Conservation (phyloP, 2,113 vertebrate genomes). For the Ageneiosus marmoratus region DNA sequence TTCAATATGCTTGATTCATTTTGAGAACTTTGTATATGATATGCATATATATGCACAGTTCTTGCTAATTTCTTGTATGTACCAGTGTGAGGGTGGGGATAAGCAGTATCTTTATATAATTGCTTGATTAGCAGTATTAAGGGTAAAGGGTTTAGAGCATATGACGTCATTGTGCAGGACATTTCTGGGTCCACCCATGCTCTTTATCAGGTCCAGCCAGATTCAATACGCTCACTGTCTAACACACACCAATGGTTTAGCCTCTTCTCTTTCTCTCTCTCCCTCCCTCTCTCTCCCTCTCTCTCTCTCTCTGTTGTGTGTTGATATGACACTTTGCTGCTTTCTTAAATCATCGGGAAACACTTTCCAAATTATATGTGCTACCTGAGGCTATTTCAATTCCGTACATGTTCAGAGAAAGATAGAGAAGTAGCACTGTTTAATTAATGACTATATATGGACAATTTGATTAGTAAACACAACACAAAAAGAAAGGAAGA, state of each 20-base stretch:
- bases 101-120: neutral
- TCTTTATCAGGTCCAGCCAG: conserved; percentile 71
- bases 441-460: neutral
- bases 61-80: neutral
- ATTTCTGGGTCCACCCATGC: conserved; percentile 61
- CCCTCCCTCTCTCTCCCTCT: conserved; percentile 15
- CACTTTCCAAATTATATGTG: neutral
- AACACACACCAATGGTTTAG: conserved; percentile 36
- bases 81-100: neutral
- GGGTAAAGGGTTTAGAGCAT: neutral
- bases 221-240: conserved; percentile 25
- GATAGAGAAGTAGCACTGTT: neutral
- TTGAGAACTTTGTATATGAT: neutral
- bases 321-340: too few species aligned
- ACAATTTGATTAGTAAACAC: neutral
- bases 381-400: neutral
- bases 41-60: too few species aligned
- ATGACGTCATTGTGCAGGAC: conserved; percentile 49
- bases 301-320: neutral
- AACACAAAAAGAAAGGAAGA: neutral
- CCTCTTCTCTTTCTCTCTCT: conserved; percentile 22
- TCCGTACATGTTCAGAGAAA: neutral
- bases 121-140: conserved; percentile 18
- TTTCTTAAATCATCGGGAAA: neutral
- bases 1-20: neutral